Evolutionary conservation across 2,797 vertebrate genomes (phyloP).

Genomic region (Taenioides sp.): DNA sequence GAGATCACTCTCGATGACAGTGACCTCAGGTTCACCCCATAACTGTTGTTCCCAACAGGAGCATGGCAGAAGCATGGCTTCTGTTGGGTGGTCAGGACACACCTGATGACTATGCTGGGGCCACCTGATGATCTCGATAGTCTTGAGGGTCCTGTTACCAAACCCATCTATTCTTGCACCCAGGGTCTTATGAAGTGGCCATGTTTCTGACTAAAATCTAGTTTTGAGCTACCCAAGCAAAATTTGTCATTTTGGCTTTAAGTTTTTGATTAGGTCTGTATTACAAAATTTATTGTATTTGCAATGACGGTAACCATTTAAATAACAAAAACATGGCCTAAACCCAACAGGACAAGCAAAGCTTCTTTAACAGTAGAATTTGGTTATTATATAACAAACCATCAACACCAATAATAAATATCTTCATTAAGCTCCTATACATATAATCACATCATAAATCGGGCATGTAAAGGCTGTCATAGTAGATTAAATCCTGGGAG

Average conservation of each 20-base stretch:
- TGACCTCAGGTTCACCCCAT: no score
- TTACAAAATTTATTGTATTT: constrained; percentile 46
- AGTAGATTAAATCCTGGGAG: constrained; percentile 29
- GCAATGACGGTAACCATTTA: constrained; percentile 65
- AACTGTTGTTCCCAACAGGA: no score
- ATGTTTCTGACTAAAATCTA: neutral
- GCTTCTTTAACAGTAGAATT: constrained; percentile 55
- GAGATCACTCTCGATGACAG: no score
- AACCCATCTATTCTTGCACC: neutral
- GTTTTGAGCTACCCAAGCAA: neutral
- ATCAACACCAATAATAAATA: constrained; percentile 12
- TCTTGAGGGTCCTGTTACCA: neutral
- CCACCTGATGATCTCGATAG: neutral
- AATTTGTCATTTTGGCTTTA: neutral
- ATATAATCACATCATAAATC: neutral
- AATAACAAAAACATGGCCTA: constrained; percentile 59
- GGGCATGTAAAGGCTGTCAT: constrained; percentile 24
- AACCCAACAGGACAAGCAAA: constrained; percentile 63
- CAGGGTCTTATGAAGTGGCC: neutral
- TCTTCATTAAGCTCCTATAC: neutral
- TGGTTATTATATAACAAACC: constrained; percentile 51
- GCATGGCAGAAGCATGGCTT: no score
- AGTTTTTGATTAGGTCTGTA: neutral
- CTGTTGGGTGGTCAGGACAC: no score
- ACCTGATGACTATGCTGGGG: no score